Base-by-base conservation (phyloP, 2,888 invertebrate species). In the Clitarchus hookeri region DNA sequence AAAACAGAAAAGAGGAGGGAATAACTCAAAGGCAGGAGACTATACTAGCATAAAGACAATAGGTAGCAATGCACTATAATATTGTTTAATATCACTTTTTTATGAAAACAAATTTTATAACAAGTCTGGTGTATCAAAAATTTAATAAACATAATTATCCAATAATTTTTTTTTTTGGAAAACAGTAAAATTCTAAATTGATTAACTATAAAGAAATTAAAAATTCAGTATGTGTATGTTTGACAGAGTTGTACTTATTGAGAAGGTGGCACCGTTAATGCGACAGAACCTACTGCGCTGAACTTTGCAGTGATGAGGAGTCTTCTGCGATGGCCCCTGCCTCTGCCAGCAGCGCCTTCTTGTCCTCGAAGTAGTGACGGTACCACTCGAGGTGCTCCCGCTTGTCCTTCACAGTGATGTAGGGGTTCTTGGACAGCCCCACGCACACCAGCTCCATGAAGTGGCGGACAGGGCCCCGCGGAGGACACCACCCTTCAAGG, bases 371-470 rank as follows among this genome's bases (percentile, higher is more conserved):
- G 91, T 98, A 99, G 85, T 97, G 94, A 88, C 94, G 95, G 91
- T 96, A 99, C 99, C 99, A 99, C 87, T 95, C 91, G 83, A 99
- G 96, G 90, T 98, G 98, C 19, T 96, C 97, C 88, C 93, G 94
- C 91, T 99, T 99, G 89, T 98, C 97, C 88, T 95, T 91, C 0
- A 96, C 97, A 0, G 96, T 96, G 89, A 99, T 93, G 91, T 97
- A 97, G 0, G 98, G 96, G 92, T 99, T 99, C 91, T 98, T 98
- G 0, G 98, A 98, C 0, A 99, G 93, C 9, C 99, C 99, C 0
- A 96, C 94, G 89, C 97, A 96, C 0, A 99, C 98, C 11, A 99
- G 93, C 90, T 99, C 98, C 99, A 99, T 99, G 91, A 98, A 99
- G 91, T 99, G 97, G 12, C 98, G 94, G 88, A 99, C 93, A 0